Base-by-base conservation (phyloP, 2,113 vertebrate genomes). In the Desmodus rotundus region DNA sequence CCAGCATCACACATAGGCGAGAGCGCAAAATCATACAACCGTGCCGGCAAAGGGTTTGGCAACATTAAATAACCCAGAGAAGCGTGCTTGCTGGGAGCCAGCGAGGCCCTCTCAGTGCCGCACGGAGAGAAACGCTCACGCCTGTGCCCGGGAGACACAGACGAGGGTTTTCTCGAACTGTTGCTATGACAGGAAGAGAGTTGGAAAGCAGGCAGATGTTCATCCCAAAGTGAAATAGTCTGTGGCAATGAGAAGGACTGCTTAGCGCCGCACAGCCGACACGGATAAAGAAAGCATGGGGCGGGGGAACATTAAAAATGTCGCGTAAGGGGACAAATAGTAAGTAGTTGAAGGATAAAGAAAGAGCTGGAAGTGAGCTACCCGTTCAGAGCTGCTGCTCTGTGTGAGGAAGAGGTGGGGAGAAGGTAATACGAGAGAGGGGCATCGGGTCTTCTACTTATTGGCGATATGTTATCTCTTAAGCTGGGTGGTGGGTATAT, bases 121-220 rank as follows among this genome's bases (percentile, higher is more conserved):
- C 5, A 5, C 47, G n/a, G 26, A 28, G 47, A 83, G n/a, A 61
- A 45, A 38, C 36, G 63, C 91, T 89, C 24, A 28, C 2, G 0
- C 41, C 4, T 0, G 1, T 9, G 5, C 11, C n/a, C 52, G 31
- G 20, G 84, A 81, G 33, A 41, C 31, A 4, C 4, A 0, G 0
- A 1, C 4, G 19, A 50, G 54, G 33, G 17, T 58, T 54, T 88
- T 45, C 80, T 17, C 22, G 8, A 81, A 87, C 33, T 3, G 5
- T 12, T 33, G 17, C 52, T 87, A 26, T 11, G 33, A 52, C 13
- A 73, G 24, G 9, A 47, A 85, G 36, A 17, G 65, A 14, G 13
- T 43, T 41, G 47, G 72, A 86, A 56, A 80, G 24, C 24, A 38
- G 17, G 19, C 4, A 31, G 36, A 45, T 52, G 43, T 28, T 67